phyloP scores from a whole-genome alignment of 2,797 vertebrate species.

The Halcyon badia region DNA sequence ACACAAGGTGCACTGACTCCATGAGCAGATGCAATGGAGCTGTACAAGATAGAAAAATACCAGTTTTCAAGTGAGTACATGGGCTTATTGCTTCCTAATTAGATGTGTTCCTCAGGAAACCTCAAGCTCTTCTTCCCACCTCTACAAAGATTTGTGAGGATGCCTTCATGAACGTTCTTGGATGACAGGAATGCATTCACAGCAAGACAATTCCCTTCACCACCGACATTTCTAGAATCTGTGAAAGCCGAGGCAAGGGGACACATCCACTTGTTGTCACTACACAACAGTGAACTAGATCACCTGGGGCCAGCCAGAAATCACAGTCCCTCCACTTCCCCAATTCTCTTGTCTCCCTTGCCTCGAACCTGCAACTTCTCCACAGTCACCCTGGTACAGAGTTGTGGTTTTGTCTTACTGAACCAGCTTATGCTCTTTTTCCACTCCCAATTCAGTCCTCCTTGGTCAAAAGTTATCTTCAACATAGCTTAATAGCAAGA shows the following conservation, averaged over 20 bases:
- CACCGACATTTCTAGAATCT: accelerated
- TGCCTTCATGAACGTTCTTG: not conserved
- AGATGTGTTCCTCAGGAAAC: not conserved
- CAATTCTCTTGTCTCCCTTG: not conserved
- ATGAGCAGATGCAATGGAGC: not conserved
- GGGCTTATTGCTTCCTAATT: not conserved
- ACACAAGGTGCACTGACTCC: not conserved
- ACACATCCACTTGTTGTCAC: not conserved
- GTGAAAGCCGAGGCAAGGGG: not conserved
- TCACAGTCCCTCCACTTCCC: not conserved
- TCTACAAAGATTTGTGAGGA: not conserved
- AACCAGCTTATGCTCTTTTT: constrained; percentile 36
- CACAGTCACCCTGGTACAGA: not conserved
- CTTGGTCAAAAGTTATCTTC: constrained; percentile 60
- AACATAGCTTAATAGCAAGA: constrained; percentile 58
- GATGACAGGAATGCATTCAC: not conserved
- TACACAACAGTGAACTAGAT: not conserved
- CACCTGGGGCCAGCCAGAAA: not conserved
- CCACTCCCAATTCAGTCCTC: not conserved
- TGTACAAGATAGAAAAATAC: not conserved
- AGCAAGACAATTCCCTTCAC: not conserved
- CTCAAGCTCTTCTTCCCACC: not conserved
- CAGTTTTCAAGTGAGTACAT: not conserved
- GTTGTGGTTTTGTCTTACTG: not conserved
- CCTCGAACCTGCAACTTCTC: not conserved